phyloP scores from a whole-genome alignment of 2,888 invertebrate species.

The Aphodius sticticus region DNA sequence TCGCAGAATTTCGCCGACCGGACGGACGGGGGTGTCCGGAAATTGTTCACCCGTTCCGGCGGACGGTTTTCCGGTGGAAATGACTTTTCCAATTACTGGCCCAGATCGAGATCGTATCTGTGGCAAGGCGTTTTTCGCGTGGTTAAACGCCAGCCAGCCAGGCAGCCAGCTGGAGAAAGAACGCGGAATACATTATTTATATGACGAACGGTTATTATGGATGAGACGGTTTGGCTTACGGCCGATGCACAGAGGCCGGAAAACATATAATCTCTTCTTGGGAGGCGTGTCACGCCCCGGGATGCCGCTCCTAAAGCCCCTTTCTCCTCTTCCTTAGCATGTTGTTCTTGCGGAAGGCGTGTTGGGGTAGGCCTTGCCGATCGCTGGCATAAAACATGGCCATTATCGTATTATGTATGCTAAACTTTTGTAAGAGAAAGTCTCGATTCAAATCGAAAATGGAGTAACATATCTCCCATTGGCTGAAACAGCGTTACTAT shows the following conservation, averaged over 20 bases:
- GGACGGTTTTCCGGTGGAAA: neutral
- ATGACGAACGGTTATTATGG: neutral
- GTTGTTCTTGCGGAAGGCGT: neutral
- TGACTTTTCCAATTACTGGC: neutral
- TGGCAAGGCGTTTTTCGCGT: neutral
- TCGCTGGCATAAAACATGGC: too few relatives aligned
- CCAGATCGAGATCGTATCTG: neutral
- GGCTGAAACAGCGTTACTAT: too few relatives aligned
- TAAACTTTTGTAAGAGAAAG: too few relatives aligned
- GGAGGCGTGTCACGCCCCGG: neutral
- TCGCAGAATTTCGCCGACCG: neutral
- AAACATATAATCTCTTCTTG: neutral
- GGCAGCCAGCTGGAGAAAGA: neutral
- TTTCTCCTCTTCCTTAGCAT: neutral
- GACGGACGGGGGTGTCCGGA: neutral
- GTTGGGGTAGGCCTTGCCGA: neutral
- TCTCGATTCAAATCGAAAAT: too few relatives aligned
- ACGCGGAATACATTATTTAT: constrained; percentile 4
- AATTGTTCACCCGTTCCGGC: neutral
- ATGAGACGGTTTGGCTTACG: neutral
- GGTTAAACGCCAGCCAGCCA: neutral
- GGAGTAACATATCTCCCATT: too few relatives aligned
- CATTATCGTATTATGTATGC: too few relatives aligned
- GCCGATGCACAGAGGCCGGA: neutral
- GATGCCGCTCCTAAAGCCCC: neutral